Evolutionary conservation across 2,113 vertebrate genomes (phyloP), one percentile per base, ranked within the genome.

Genomic region (Epinephelus cyanopodus): DNA sequence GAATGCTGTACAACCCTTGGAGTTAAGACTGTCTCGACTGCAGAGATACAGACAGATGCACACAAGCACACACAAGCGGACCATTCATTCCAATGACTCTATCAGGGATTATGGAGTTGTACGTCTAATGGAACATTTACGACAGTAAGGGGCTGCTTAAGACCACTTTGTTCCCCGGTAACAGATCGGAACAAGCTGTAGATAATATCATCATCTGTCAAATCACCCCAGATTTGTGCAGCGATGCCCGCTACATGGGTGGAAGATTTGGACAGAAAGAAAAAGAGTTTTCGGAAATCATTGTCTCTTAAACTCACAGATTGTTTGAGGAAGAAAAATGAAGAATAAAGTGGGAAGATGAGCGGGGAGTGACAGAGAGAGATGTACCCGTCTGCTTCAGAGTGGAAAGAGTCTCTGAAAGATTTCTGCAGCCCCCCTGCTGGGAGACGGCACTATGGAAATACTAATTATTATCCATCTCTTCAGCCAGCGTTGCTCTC

Each of bases 401-500:
- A 74, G 71, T 79, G 29, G 76, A 68, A 48, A 57, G 10, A 57
- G 29, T 37, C 13, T 52, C 70, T 54, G 39, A 47, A 81, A 75
- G 68, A 79, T 84, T 63, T 33, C 63, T 45, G 54, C 69, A 8
- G 29, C 47, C 68, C 52, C 42, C 69, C 69, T 75, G 76, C 68
- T 63, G 69, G 14, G 77, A 74, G 61, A 57, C 57, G 8, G 17
- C 42, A 37, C 81, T 37, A 56, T 72, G 42, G 74, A 85, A 74
- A 79, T 83, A 56, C 62, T 80, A 81, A 67, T 87, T 85, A 83
- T 62, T 82, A 69, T 13, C 76, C 60, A 10, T 68, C 42, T 78
- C 71, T 13, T 62, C 14, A 61, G 6, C 45, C 33, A 27, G 45
- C 23, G 1, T 63, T 25, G 58, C 50, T 77, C 71, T 71, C 74